A percentile compares a stretch with the other conserved stretches of the same genome.
phyloP scores from a whole-genome alignment of 2,113 vertebrate species.

The Terrapene triunguis region DNA sequence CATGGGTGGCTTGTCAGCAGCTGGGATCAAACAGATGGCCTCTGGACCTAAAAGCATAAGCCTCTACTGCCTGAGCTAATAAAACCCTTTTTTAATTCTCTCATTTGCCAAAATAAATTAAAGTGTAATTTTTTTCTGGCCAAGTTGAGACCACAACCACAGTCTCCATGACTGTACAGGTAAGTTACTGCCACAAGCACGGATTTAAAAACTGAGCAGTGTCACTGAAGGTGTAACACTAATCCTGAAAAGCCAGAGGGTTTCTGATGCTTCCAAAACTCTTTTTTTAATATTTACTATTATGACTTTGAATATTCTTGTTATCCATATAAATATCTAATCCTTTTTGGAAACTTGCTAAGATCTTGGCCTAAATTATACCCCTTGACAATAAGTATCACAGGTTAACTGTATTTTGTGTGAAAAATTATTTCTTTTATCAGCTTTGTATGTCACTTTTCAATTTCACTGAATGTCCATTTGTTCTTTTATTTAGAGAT shows the following conservation, averaged over 20 bases:
- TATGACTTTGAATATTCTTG: neutral
- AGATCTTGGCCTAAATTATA: neutral
- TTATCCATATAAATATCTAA: neutral
- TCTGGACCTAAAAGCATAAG: neutral
- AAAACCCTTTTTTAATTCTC: neutral
- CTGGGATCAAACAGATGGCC: neutral
- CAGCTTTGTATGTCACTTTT: neutral
- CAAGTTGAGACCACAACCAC: slow-evolving; percentile 76
- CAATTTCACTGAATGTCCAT: neutral
- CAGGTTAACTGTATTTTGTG: neutral
- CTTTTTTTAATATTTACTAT: neutral
- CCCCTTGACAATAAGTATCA: neutral
- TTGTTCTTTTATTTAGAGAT: neutral
- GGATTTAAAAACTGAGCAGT: neutral
- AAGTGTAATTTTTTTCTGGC: slow-evolving; percentile 76
- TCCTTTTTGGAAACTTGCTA: neutral
- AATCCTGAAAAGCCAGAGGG: neutral
- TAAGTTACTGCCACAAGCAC: slow-evolving; percentile 89
- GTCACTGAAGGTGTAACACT: neutral
- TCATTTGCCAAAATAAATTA: slow-evolving; percentile 70
- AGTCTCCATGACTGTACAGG: slow-evolving; percentile 59
- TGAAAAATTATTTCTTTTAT: neutral
- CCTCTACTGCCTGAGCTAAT: neutral
- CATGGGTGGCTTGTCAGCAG: neutral
- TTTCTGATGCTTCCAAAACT: neutral